Evolutionary conservation across 1,140 invertebrate genomes (phyloP).

Genomic region (Orius laevigatus): DNA sequence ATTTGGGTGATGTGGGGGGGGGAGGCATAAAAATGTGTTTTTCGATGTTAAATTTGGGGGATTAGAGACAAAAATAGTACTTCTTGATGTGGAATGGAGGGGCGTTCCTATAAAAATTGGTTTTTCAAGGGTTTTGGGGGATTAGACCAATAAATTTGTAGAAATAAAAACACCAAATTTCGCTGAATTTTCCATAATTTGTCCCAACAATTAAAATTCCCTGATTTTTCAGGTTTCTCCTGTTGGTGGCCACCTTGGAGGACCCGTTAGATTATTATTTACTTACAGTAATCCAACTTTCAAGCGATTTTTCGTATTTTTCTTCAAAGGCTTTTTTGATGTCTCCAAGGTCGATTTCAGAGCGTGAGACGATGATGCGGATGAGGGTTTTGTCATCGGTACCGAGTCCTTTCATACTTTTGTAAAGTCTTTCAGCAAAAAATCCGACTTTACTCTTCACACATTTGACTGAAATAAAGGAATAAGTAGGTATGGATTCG

Average conservation of each 20-base stretch:
- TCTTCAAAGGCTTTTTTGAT: conserved; percentile 79
- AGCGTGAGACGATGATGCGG: conserved; percentile 74
- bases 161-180: too few species aligned
- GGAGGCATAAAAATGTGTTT: not conserved
- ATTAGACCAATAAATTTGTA: too few species aligned
- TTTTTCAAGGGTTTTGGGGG: too few species aligned
- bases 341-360: conserved; percentile 80
- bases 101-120: not conserved
- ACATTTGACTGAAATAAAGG: conserved; percentile 52
- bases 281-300: conserved; percentile 57
- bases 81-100: not conserved
- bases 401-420: conserved; percentile 75
- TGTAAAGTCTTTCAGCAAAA: conserved; percentile 79
- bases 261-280: too few species aligned
- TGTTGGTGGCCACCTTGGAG: too few species aligned
- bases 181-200: not conserved
- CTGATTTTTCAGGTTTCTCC: too few species aligned
- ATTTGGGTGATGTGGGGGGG: too few species aligned
- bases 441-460: conserved; percentile 82
- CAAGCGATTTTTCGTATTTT: conserved; percentile 68
- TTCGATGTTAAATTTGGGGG: too few species aligned
- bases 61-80: not conserved
- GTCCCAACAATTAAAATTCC: not conserved
- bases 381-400: conserved; percentile 82
- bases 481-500: not conserved